phyloP scores from a whole-genome alignment of 2,797 vertebrate genomes.

The Gallinago nigripennis region DNA sequence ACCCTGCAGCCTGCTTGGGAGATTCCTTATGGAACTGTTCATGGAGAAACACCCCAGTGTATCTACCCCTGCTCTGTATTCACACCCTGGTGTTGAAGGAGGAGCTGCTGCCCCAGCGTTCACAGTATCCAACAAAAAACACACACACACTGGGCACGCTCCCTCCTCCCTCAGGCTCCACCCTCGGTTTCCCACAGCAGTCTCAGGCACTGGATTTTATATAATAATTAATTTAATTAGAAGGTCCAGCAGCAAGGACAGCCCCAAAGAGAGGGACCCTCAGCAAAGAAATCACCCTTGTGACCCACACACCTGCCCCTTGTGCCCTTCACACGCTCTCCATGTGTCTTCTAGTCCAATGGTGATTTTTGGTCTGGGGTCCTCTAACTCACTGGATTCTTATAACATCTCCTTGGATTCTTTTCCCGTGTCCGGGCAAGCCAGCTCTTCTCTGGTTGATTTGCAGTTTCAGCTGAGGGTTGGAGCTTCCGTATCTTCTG shows the following conservation, averaged over 20 bases:
- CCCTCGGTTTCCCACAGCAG: not conserved
- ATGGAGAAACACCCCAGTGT: not conserved
- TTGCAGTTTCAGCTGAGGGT: not conserved
- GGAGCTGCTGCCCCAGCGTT: not conserved
- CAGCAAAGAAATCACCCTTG: not conserved
- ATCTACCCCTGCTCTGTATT: not conserved
- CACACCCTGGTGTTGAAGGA: accelerated
- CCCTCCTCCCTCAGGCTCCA: not conserved
- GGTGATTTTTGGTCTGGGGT: not conserved
- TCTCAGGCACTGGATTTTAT: not conserved
- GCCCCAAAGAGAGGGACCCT: not conserved
- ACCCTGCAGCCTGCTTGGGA: not conserved
- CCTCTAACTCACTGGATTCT: not conserved
- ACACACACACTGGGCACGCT: not conserved
- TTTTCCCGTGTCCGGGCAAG: not conserved
- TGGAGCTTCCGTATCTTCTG: not conserved
- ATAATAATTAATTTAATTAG: not conserved
- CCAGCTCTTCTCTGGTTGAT: not conserved
- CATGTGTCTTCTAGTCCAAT: not conserved
- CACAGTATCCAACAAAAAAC: not conserved
- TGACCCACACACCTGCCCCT: not conserved
- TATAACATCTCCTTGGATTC: not conserved
- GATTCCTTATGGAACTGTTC: not conserved
- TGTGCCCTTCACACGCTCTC: not conserved
- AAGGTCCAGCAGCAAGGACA: not conserved